Evolutionary conservation across 2,888 invertebrate genomes (phyloP), one percentile per base, ranked within the genome.

Genomic region (Drosophila neotestacea): DNA sequence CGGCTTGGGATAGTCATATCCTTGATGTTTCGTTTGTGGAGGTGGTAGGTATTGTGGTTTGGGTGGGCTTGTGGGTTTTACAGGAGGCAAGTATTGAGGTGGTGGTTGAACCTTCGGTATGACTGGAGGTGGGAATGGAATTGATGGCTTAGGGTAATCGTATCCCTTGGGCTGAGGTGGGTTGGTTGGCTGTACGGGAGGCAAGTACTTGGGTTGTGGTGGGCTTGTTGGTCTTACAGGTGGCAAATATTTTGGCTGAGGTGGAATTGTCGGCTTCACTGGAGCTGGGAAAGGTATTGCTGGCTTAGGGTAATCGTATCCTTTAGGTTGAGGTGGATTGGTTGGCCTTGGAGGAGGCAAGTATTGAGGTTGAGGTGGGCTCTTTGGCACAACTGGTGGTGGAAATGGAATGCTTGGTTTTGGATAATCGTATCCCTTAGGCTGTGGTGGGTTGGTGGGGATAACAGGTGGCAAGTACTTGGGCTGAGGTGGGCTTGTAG

Each of bases 251-350:
- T 75, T 62, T 0, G 71, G 60, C 7, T 62, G 70, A 1, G 73
- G 70, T 32, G 79, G 70, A 4, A 4, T 64, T 0, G 73, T 73
- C 1, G 75, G 75, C 13, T 68, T 63, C 1, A 70, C 63, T 27
- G 84, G 84, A 27, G 69, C 68, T 13, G 69, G 76, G 42, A 83
- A 81, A 6, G 82, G 82, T 58, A 75, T 67, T 3, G 39, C 65
- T 10, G 85, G 86, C 39, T 83, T 79, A 3, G 88, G 87, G 32
- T 88, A 86, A 6, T 73, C 66, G 9, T 88, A 87, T 1, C 88
- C 81, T n/a, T 69, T 63, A 1, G 70, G 65, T 16, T 73, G 60
- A 1, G 77, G 73, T 41, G 80, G 73, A 4, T 4, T 70, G 0
- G 76, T 72, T 4, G 76, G 75, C 28, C 60, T 59, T 2, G 68